phyloP scores from a whole-genome alignment of 2,113 vertebrate genomes.

The Stictonetta naevosa region DNA sequence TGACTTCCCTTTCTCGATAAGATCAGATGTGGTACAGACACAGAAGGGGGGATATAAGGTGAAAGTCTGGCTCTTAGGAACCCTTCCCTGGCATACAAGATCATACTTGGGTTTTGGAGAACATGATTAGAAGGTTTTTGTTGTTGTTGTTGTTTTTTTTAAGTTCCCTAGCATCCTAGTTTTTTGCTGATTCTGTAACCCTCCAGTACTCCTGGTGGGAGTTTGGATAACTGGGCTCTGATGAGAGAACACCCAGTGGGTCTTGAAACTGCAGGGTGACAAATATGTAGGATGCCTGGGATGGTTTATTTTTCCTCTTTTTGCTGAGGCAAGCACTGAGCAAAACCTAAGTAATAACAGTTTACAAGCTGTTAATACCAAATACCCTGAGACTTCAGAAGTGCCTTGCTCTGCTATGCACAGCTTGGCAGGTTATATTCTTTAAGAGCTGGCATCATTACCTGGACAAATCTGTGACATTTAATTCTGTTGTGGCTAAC shows the following conservation, averaged over 20 bases:
- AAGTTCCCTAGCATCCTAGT: neutral
- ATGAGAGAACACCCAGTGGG: neutral
- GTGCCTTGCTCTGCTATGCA: neutral
- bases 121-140: neutral
- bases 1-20: neutral
- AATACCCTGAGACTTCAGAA: conserved; percentile 28
- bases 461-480: conserved; percentile 19
- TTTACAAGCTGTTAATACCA: conserved; percentile 35
- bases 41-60: neutral
- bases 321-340: conserved; percentile 30
- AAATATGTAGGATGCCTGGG: neutral
- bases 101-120: neutral
- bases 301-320: conserved; percentile 40
- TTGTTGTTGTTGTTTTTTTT: neutral
- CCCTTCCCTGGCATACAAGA: neutral
- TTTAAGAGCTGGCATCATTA: conserved; percentile 4
- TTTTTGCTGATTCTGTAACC: conserved; percentile 7
- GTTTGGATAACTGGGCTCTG: neutral
- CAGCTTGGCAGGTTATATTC: conserved; percentile 21
- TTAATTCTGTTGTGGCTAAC: conserved; percentile 31
- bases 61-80: neutral
- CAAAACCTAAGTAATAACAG: conserved; percentile 28
- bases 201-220: neutral
- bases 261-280: conserved; percentile 21
- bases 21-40: neutral